phyloP scores from a whole-genome alignment of 2,888 invertebrate genomes.

The Calameuta idolon region DNA sequence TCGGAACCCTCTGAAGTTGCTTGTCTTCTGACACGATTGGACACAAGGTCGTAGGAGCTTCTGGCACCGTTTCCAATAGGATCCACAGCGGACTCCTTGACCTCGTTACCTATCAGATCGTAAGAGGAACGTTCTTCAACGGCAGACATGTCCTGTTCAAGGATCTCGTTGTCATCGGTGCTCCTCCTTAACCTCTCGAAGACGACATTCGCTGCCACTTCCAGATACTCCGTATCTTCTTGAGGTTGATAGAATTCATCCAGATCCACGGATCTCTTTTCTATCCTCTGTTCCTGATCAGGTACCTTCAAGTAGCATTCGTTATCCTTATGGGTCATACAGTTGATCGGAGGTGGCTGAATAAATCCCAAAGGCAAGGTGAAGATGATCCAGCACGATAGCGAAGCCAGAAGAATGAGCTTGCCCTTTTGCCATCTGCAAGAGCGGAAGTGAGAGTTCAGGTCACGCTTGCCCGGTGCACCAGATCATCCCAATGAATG shows the following conservation, averaged over 20 bases:
- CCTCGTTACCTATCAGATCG: not conserved
- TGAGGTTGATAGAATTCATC: slow-evolving; percentile 37
- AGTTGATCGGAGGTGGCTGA: slow-evolving; percentile 92
- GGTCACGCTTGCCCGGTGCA: not conserved
- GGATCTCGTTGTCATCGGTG: slow-evolving; percentile 39
- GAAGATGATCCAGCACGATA: slow-evolving; percentile 96
- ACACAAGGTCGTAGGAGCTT: slow-evolving; percentile 25
- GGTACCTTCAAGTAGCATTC: slow-evolving; percentile 76
- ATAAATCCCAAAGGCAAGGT: slow-evolving; percentile 96
- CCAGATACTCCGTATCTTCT: slow-evolving; percentile 52
- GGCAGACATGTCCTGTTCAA: slow-evolving; percentile 5
- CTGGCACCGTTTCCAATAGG: not conserved
- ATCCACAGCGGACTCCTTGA: not conserved
- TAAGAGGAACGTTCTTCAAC: slow-evolving; percentile 13
- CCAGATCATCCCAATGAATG: not conserved
- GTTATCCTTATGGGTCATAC: slow-evolving; percentile 76
- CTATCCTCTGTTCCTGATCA: slow-evolving; percentile 65
- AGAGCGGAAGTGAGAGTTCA: not conserved
- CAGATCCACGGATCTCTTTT: slow-evolving; percentile 68
- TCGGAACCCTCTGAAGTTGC: slow-evolving; percentile 16
- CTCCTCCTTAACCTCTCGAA: slow-evolving; percentile 57
- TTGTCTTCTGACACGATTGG: slow-evolving; percentile 34
- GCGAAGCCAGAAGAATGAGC: slow-evolving; percentile 86
- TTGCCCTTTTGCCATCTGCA: slow-evolving; percentile 86
- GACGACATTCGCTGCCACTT: slow-evolving; percentile 58